Evolutionary conservation across 2,797 vertebrate genomes (phyloP).

Genomic region (Rhynchonycteris naso): DNA sequence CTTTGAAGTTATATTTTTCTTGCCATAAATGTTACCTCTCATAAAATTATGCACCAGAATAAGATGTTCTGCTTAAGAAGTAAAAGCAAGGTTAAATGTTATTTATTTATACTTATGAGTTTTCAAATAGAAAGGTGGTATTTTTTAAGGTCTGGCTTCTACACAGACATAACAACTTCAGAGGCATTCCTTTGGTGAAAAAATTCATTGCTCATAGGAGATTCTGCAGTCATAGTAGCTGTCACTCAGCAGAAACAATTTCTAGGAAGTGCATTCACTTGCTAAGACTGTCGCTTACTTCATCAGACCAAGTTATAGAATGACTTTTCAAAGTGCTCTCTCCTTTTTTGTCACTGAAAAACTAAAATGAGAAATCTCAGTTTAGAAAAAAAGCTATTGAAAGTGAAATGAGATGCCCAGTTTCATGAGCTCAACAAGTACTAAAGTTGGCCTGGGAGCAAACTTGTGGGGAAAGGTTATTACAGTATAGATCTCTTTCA

Average conservation of each 20-base stretch:
- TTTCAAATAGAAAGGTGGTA: constrained; percentile 1
- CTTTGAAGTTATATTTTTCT: background rate
- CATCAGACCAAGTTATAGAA: constrained; percentile 48
- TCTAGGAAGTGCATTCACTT: constrained; percentile 53
- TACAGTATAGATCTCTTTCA: background rate
- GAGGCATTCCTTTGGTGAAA: constrained; percentile 22
- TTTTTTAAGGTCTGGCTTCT: constrained; percentile 43
- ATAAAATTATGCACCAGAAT: constrained; percentile 20
- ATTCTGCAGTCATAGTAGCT: constrained; percentile 10
- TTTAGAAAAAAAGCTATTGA: background rate
- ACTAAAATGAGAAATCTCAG: background rate
- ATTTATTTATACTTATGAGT: constrained; percentile 50
- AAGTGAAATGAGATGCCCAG: background rate
- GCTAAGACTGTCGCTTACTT: constrained; percentile 37
- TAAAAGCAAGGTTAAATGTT: background rate
- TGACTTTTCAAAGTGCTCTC: constrained; percentile 5
- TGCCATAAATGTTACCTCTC: background rate
- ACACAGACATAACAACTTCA: constrained; percentile 16
- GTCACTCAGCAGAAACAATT: constrained; percentile 47
- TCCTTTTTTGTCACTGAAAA: constrained; percentile 36
- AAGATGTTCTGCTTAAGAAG: constrained; percentile 29
- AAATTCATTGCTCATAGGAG: constrained; percentile 25
- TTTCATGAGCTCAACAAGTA: background rate
- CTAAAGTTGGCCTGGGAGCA: background rate
- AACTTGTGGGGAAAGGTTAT: background rate